Evolutionary conservation across 2,888 invertebrate species (phyloP), one percentile per base, ranked within the genome.

Genomic region (Tipula unca): DNA sequence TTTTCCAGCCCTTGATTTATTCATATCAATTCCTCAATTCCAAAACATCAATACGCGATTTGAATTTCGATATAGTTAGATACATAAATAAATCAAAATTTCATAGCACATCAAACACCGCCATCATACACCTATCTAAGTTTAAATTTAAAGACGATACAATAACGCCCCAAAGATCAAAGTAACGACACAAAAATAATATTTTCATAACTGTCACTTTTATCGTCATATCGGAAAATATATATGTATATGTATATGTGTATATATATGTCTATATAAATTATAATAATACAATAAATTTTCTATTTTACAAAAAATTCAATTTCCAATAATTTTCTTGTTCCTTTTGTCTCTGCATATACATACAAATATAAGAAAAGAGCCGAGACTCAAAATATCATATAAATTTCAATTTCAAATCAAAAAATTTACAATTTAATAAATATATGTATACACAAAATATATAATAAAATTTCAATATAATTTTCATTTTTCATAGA

Each of bases 401-500:
- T 69, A 69, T 69, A 69, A 69, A 69, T 69, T 69, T 69, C 69
- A 20, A 69, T 69, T 69, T 69, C 69, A 69, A 69, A 69, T 69
- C 69, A 69, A 69, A 69, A 69, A 69, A 69, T 69, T 69, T 69
- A 69, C 69, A 69, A 69, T 69, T 69, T 69, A 69, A 69, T 69
- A 69, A 69, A 69, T 69, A 69, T 69, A 20, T 42, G 13, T 14
- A 42, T 35, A 42, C 14, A 42, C 42, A 42, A 42, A 48, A 48
- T 25, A 25, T 69, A 69, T 69, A 69, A 69, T 69, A 69, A 69
- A 69, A 69, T 69, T 69, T 69, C 69, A 69, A 69, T 69, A 69
- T 69, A 69, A 69, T 69, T 69, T 54, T 54, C 48, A 54, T 54
- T 54, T 69, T 69, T 69, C 69, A 25, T 69, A 69, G 20, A 69